phyloP scores from a whole-genome alignment of 2,797 vertebrate genomes.

The Peromyscus nudipes region DNA sequence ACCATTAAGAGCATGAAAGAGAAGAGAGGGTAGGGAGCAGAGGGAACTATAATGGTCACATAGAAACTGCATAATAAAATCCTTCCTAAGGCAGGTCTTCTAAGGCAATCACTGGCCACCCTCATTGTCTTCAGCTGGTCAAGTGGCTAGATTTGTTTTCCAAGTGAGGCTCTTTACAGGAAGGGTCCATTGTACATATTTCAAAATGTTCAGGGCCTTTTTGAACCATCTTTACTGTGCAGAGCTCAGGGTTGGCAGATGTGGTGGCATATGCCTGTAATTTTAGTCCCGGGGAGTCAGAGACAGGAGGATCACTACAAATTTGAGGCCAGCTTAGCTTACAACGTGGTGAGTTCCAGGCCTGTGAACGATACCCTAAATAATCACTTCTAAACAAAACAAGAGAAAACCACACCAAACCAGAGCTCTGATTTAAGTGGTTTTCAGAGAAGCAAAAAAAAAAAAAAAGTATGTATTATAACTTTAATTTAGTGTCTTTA shows the following conservation, averaged over 20 bases:
- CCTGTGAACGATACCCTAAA: no score
- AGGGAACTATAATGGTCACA: not conserved
- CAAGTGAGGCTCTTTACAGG: not conserved
- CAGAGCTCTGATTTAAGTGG: not conserved
- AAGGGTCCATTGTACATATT: not conserved
- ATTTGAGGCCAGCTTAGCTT: not conserved
- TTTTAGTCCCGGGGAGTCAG: not conserved
- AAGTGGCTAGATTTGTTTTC: not conserved
- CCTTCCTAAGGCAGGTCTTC: not conserved
- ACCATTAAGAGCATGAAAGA: not conserved
- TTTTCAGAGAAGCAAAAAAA: not conserved
- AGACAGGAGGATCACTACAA: not conserved
- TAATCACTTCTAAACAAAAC: not conserved
- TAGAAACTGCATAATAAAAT: not conserved
- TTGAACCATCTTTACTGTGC: not conserved
- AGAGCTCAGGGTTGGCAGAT: not conserved
- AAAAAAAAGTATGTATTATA: no score
- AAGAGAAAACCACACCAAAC: not conserved
- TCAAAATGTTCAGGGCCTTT: not conserved
- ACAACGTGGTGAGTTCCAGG: not conserved
- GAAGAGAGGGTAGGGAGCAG: not conserved
- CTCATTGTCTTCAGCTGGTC: not conserved
- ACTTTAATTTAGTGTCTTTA: not conserved
- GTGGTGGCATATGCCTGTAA: not conserved
- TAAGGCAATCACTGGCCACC: fast-evolving